These are phyloP conservation scores for Harmothoe impar DNA, from an alignment of 2,888 invertebrate genomes.

Conservation along the genomic window DNA sequence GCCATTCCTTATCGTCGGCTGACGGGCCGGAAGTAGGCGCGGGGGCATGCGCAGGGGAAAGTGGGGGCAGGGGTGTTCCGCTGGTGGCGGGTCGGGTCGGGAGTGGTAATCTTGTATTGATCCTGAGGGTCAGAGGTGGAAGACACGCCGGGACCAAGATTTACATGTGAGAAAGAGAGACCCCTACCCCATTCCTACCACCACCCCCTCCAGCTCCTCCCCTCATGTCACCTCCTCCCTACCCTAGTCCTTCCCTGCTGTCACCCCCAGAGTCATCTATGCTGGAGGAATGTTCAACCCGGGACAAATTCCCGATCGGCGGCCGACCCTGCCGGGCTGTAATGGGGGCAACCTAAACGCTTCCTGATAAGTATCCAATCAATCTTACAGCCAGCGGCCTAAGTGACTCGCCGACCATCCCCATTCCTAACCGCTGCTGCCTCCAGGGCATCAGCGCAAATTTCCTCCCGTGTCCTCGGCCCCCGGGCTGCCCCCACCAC, in stretches of 20 bases:
- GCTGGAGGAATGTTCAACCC: background rate
- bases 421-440: slow-evolving; percentile 12
- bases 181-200: too few species aligned
- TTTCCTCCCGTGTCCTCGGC: background rate
- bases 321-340: background rate
- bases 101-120: slow-evolving; percentile 37
- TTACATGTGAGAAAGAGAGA: slow-evolving; percentile 29
- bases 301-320: slow-evolving; percentile 40
- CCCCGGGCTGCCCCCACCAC: background rate
- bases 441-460: background rate
- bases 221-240: background rate
- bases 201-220: too few species aligned
- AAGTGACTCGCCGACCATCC: background rate
- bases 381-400: background rate
- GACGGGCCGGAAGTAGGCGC: slow-evolving; percentile 10
- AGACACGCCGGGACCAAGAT: slow-evolving; percentile 16
- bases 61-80: background rate
- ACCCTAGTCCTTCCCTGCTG: background rate
- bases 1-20: slow-evolving; percentile 9
- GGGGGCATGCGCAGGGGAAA: background rate
- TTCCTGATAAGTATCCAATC: slow-evolving; percentile 48
- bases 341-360: slow-evolving; percentile 43
- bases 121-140: background rate
- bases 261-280: too few species aligned
- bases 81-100: background rate